Evolutionary conservation across 2,113 vertebrate genomes (phyloP).

Genomic region (Poicephalus meyeri): DNA sequence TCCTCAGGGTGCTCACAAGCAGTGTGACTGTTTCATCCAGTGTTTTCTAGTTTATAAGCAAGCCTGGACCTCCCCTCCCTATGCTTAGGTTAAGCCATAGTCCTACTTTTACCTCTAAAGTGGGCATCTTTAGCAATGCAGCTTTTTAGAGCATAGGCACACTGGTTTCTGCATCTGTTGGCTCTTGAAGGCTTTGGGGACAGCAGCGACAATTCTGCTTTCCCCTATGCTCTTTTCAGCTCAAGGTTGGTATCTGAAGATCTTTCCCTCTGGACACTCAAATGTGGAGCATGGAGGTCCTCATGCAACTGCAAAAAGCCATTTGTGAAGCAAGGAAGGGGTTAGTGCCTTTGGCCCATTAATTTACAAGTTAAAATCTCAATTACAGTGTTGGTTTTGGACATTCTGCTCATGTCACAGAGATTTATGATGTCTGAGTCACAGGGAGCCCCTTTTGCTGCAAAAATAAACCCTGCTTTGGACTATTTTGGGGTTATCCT

Average conservation of each 20-base stretch:
- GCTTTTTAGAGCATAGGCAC: background rate
- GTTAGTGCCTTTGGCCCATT: background rate
- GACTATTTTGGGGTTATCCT: background rate
- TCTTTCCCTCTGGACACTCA: background rate
- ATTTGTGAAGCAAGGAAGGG: rapidly evolving
- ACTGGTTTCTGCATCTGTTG: background rate
- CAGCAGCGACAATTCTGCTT: background rate
- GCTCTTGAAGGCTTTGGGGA: background rate
- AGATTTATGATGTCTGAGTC: background rate
- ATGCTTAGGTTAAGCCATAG: background rate
- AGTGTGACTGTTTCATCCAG: background rate
- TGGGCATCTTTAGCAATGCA: background rate
- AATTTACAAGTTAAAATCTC: background rate
- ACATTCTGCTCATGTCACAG: rapidly evolving
- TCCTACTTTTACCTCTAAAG: background rate
- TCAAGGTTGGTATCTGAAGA: background rate
- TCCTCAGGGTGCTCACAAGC: background rate
- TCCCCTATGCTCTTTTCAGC: background rate
- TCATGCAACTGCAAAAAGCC: background rate
- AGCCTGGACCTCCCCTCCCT: background rate
- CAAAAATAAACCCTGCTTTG: background rate
- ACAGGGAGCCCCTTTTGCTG: background rate
- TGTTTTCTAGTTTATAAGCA: background rate
- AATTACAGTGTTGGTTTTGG: background rate
- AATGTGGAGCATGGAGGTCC: rapidly evolving